A percentile compares a stretch with the other conserved stretches of the same genome.
Evolutionary conservation across 2,888 invertebrate species (phyloP).

Genomic region (Sphecodes monilicornis): DNA sequence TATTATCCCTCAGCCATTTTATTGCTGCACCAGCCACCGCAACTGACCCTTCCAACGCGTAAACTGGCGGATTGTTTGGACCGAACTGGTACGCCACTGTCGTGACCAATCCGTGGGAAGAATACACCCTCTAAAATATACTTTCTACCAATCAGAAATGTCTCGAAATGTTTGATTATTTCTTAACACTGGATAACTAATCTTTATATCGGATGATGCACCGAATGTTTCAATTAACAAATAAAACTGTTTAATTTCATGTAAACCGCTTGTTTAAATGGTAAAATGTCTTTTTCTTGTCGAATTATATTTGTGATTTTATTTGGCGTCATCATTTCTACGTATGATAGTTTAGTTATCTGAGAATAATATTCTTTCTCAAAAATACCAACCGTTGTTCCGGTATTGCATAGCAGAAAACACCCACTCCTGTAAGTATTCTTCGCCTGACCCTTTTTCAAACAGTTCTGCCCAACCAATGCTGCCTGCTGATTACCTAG

Average conservation of each 20-base stretch:
- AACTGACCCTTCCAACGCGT: constrained; percentile 98
- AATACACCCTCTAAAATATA: constrained; percentile 89
- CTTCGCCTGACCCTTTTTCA: constrained; percentile 95
- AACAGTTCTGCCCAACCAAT: constrained; percentile 95
- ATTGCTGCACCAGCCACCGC: constrained; percentile 96
- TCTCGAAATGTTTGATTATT: not conserved
- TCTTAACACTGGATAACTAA: not conserved
- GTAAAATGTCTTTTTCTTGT: not conserved
- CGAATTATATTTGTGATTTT: not conserved
- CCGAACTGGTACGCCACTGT: constrained; percentile 97
- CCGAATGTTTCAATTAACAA: not conserved
- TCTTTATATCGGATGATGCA: not conserved
- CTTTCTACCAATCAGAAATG: constrained; percentile 12
- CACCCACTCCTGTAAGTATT: constrained; percentile 98
- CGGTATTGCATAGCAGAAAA: constrained; percentile 98
- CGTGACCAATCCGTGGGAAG: constrained; percentile 94
- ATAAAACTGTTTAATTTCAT: not conserved
- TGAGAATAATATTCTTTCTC: not conserved
- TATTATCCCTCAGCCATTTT: constrained; percentile 96
- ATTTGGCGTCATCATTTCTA: not conserved
- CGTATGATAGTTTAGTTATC: not conserved
- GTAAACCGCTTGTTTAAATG: not conserved
- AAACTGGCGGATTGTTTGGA: constrained; percentile 90
- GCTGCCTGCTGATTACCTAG: constrained; percentile 99
- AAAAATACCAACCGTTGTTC: constrained; percentile 86